These are phyloP conservation scores for Xylota sylvarum DNA, from an alignment of 2,888 invertebrate species.

Conservation along the genomic window DNA sequence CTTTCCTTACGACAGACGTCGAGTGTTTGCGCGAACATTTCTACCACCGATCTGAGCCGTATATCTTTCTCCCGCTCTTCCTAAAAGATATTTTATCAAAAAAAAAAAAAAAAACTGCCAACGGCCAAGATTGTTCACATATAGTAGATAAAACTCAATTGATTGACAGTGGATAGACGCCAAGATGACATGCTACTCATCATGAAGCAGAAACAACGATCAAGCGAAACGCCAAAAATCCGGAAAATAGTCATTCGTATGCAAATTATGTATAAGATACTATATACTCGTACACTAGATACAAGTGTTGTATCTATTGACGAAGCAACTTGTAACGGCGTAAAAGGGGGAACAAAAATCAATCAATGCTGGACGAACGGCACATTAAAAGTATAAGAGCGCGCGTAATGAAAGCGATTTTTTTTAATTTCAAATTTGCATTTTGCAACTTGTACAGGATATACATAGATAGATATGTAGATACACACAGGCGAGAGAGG, in stretches of 20 bases:
- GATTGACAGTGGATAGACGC: slow-evolving; percentile 47
- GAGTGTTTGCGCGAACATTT: slow-evolving; percentile 1
- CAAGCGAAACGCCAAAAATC: slow-evolving; percentile 35
- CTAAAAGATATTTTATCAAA: not conserved
- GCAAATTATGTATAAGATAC: slow-evolving; percentile 49
- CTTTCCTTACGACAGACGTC: slow-evolving; percentile 5
- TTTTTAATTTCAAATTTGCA: slow-evolving; percentile 33
- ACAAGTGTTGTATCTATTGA: not conserved
- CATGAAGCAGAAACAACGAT: slow-evolving; percentile 27
- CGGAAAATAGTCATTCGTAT: slow-evolving; percentile 52
- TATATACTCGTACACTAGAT: not conserved
- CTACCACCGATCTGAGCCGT: not conserved
- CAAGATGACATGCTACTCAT: slow-evolving; percentile 46
- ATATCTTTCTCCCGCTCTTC: not conserved
- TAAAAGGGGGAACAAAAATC: not conserved
- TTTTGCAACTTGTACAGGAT: slow-evolving; percentile 12
- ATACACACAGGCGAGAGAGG: not conserved
- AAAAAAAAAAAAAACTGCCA: slow-evolving; percentile 4
- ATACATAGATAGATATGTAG: not conserved
- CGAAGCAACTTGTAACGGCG: slow-evolving; percentile 1
- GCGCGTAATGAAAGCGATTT: slow-evolving; percentile 37
- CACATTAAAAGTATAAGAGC: slow-evolving; percentile 22
- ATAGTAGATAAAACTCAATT: slow-evolving; percentile 28
- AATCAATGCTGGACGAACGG: slow-evolving; percentile 5
- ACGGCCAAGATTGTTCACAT: not conserved